These are phyloP conservation scores for Muraenolepis orangiensis DNA, from an alignment of 2,797 vertebrate species.

Conservation along the genomic window DNA sequence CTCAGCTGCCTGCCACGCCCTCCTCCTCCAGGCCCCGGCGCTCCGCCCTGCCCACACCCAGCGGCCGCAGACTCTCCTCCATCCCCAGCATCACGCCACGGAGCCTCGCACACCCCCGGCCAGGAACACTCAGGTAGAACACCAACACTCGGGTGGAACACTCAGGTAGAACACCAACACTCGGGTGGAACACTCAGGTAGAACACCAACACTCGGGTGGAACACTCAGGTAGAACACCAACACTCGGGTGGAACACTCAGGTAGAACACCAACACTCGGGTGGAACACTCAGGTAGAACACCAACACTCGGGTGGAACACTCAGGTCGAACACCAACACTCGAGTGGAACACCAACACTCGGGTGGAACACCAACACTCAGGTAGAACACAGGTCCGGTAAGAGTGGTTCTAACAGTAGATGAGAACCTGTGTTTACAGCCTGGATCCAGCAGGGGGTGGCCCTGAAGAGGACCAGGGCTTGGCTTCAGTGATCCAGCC, in stretches of 20 bases:
- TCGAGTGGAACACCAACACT: too few species aligned
- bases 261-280: neutral
- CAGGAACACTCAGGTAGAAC: slow-evolving; percentile 2
- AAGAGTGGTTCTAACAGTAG: too few species aligned
- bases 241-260: neutral
- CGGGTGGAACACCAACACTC: neutral
- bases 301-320: too few species aligned
- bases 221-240: neutral
- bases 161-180: neutral
- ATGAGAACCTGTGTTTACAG: neutral
- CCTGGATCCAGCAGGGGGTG: neutral
- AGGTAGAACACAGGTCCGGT: neutral
- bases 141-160: too few species aligned
- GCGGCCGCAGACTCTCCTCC: slow-evolving; percentile 60
- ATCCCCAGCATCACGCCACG: slow-evolving; percentile 71
- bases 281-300: slow-evolving; percentile 2
- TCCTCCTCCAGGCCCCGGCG: neutral
- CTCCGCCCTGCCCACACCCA: slow-evolving; percentile 80
- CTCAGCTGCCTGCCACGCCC: slow-evolving; percentile 20
- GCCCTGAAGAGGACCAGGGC: slow-evolving; percentile 15
- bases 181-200: neutral
- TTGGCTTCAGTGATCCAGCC: slow-evolving; percentile 43
- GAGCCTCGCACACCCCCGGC: slow-evolving; percentile 38
- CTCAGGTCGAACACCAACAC: too few species aligned
- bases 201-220: neutral